Conservation (phyloP, 2,113 vertebrate genomes). For the Delphinus delphis region DNA sequence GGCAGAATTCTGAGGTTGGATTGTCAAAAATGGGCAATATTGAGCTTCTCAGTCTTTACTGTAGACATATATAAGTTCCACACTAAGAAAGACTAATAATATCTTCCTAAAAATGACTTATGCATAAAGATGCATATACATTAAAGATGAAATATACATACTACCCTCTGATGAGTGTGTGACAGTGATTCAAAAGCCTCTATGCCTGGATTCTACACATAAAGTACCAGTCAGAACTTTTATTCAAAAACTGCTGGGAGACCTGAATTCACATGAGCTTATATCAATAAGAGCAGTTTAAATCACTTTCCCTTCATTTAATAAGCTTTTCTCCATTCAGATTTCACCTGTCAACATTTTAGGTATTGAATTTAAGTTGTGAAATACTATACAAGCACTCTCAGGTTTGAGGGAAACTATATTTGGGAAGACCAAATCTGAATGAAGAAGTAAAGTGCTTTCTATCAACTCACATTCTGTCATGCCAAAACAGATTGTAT, state of each 20-base stretch:
- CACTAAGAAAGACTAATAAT: not conserved
- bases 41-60: constrained; percentile 22
- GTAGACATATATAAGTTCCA: not conserved
- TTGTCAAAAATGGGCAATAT: not conserved
- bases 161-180: not conserved
- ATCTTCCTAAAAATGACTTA: not conserved
- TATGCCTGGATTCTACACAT: not conserved
- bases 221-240: not conserved
- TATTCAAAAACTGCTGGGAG: not conserved
- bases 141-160: not conserved
- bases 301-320: constrained; percentile 1
- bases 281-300: not conserved
- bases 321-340: constrained; percentile 10
- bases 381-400: not conserved
- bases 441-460: not conserved
- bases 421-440: not conserved
- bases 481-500: not conserved
- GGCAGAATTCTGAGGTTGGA: not conserved
- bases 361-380: constrained; percentile 34
- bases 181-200: not conserved
- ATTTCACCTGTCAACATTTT: constrained; percentile 52
- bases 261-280: not conserved
- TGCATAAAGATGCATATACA: not conserved
- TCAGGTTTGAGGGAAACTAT: not conserved
- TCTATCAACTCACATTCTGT: not conserved